phyloP scores from a whole-genome alignment of 2,113 vertebrate genomes.

The Eublepharis macularius region DNA sequence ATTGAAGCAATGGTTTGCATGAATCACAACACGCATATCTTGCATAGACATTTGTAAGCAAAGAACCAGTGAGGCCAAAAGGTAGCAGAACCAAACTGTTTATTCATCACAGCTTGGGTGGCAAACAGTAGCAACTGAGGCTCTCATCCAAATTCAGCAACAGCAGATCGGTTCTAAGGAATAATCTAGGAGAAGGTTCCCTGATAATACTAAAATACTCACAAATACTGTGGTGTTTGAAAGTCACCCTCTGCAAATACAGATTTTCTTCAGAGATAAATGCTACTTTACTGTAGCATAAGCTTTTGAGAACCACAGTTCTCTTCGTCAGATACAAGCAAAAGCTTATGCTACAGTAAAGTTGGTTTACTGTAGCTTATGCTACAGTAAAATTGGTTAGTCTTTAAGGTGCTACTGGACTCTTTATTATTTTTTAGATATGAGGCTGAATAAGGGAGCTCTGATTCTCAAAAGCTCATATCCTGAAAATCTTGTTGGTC shows the following conservation, averaged over 20 bases:
- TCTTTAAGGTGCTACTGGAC: too few species aligned
- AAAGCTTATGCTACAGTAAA: too few species aligned
- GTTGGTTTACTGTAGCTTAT: too few species aligned
- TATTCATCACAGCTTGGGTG: background rate
- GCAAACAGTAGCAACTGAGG: background rate
- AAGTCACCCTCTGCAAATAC: background rate
- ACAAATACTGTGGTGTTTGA: background rate
- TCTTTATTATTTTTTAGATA: too few species aligned
- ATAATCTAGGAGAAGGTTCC: fast-evolving
- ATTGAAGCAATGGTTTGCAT: background rate
- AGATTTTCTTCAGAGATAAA: background rate
- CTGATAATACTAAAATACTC: background rate
- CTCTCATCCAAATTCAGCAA: background rate
- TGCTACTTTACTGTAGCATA: too few species aligned
- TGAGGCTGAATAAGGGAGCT: too few species aligned
- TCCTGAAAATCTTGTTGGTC: too few species aligned
- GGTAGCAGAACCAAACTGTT: background rate
- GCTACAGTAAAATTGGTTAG: too few species aligned
- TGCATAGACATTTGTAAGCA: background rate
- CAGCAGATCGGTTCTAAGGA: background rate
- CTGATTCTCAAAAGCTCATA: too few species aligned
- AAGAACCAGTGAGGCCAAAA: background rate
- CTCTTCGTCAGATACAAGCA: too few species aligned
- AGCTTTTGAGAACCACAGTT: too few species aligned
- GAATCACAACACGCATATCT: background rate